These are phyloP conservation scores for Leptatherina wallacei DNA, from an alignment of 2,797 vertebrate species.

Conservation along the genomic window DNA sequence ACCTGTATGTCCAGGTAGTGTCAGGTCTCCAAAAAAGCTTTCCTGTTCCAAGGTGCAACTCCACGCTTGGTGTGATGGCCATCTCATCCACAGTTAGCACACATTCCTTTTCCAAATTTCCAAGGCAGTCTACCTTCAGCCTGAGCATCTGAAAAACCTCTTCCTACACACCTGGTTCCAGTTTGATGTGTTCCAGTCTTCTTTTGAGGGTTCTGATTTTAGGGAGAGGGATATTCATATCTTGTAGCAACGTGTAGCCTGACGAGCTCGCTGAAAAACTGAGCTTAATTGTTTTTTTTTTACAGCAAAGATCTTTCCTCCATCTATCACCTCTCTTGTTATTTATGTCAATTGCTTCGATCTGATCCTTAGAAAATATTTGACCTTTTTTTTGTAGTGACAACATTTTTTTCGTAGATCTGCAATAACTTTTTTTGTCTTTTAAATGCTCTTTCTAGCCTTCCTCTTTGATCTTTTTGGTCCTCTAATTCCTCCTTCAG, in stretches of 20 bases:
- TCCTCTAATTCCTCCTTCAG: neutral
- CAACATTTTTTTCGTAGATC: neutral
- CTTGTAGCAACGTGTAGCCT: neutral
- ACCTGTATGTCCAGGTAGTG: neutral
- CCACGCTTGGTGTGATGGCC: neutral
- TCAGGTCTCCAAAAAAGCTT: slow-evolving; percentile 4
- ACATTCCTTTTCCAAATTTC: neutral
- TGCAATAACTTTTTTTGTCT: neutral
- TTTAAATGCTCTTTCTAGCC: neutral
- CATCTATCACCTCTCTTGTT: neutral
- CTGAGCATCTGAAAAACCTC: neutral
- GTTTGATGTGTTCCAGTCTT: neutral
- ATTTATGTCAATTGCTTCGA: neutral
- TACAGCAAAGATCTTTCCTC: neutral
- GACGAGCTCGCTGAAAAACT: neutral
- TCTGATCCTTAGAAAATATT: slow-evolving; percentile 5
- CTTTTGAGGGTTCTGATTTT: slow-evolving; percentile 1
- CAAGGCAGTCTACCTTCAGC: neutral
- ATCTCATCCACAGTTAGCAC: neutral
- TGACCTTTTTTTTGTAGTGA: neutral
- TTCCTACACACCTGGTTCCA: neutral
- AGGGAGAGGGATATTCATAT: neutral
- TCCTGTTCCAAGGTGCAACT: neutral
- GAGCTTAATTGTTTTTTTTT: neutral
- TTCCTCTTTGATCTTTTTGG: neutral